These are phyloP conservation scores for Ricordea florida DNA, from an alignment of 92 coral and sea anemone genomes.

Conservation along the genomic window DNA sequence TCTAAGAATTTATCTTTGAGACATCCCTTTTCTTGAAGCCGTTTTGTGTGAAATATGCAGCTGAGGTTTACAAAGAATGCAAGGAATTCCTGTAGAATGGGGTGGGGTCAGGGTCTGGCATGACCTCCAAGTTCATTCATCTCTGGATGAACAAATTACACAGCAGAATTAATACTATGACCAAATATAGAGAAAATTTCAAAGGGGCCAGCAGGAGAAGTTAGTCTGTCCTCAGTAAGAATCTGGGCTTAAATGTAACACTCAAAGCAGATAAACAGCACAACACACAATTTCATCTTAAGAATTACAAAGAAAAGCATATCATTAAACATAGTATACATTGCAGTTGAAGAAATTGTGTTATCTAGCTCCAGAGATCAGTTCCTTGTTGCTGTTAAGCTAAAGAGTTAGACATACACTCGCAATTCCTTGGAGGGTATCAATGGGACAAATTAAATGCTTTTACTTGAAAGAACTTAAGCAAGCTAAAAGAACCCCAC, in stretches of 20 bases:
- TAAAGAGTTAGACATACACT: no score
- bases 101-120: slow-evolving; percentile 26
- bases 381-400: no score
- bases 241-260: no score
- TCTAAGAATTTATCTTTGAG: background rate
- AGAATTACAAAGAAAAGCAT: no score
- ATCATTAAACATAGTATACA: no score
- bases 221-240: background rate
- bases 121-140: slow-evolving; percentile 19
- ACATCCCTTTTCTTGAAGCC: background rate
- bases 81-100: slow-evolving; percentile 5
- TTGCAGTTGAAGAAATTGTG: no score
- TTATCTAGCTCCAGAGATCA: no score
- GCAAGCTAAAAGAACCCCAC: background rate
- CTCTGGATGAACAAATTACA: slow-evolving; percentile 14
- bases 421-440: no score
- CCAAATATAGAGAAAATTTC: slow-evolving; percentile 64
- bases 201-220: background rate
- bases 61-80: background rate
- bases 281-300: no score
- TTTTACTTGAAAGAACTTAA: background rate
- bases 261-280: no score
- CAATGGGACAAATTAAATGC: background rate
- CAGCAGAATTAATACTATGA: slow-evolving; percentile 52
- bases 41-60: background rate